Evolutionary conservation across 1,140 invertebrate genomes (phyloP), one percentile per base, ranked within the genome.

Genomic region (Araneus ventricosus): DNA sequence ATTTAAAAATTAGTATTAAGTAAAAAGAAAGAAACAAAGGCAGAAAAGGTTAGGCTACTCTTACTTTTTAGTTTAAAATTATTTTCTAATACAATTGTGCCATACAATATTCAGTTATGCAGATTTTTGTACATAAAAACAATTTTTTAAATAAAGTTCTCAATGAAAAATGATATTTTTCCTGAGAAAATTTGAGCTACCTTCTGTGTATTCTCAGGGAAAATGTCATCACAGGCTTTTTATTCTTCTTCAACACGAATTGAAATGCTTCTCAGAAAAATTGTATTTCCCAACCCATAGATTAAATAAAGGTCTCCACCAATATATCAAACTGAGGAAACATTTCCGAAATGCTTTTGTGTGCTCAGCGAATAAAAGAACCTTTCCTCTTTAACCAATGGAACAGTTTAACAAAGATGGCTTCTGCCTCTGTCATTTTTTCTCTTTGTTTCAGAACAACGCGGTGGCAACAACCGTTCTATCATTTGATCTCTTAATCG

Each of bases 401-500:
- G 45, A 52, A 52, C 10, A 52, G 10, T 67, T 67, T 67, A 67
- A 67, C 63, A 67, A 67, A 67, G n/a, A 67, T 14, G 27, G 63
- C n/a, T 67, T n/a, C n/a, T 14, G 14, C n/a, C 24, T 2, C 63
- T 3, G 3, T 67, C 27, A n/a, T 27, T 67, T 67, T 67, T 27
- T 67, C 27, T 67, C n/a, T 67, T 67, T 52, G 45, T 52, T 52
- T 2, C n/a, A 24, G 24, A 67, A 67, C n/a, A 67, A n/a, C 14
- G 63, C 7, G n/a, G 8, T 67, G 63, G 63, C n/a, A 67, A 27
- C 63, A 27, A 10, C 10, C n/a, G 0, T 27, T 67, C 63, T 5
- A 67, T 67, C 63, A 27, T 67, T 67, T 67, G 63, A 67, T 67
- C 27, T 67, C 27, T 67, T 67, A 67, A 67, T 67, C 8, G 63